Percentiles rank a stretch among this genome's conserved stretches.
phyloP scores from a whole-genome alignment of 2,113 vertebrate genomes.

The Vanacampus margaritifer region DNA sequence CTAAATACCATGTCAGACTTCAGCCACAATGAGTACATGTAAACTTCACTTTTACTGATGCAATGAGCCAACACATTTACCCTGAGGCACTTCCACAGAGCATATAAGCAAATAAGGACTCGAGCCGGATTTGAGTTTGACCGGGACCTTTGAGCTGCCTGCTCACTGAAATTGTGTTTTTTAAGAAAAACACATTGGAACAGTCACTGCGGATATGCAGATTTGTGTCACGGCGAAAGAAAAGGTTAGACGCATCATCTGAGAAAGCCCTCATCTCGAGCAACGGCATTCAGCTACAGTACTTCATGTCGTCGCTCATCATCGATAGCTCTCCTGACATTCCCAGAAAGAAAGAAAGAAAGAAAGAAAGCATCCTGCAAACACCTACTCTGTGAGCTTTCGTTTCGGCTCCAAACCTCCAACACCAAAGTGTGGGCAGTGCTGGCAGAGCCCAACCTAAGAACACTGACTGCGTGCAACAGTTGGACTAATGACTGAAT shows the following conservation, averaged over 20 bases:
- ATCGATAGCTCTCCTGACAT: slow-evolving; percentile 67
- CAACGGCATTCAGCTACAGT: slow-evolving; percentile 50
- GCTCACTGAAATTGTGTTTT: slow-evolving; percentile 46
- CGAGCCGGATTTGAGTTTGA: slow-evolving; percentile 57
- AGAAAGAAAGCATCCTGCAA: slow-evolving; percentile 70
- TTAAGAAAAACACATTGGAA: slow-evolving; percentile 61
- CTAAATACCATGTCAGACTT: slow-evolving; percentile 58
- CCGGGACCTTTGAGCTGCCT: slow-evolving; percentile 64
- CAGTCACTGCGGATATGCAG: slow-evolving; percentile 61
- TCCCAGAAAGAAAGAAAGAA: slow-evolving; percentile 58
- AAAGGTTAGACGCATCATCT: slow-evolving; percentile 72
- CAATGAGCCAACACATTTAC: slow-evolving; percentile 38
- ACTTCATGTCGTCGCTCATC: slow-evolving; percentile 57
- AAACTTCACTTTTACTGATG: slow-evolving; percentile 52
- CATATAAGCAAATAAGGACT: slow-evolving; percentile 49
- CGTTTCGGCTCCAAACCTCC: slow-evolving; percentile 70
- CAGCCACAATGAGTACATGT: slow-evolving; percentile 41
- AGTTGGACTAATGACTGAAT: slow-evolving; percentile 63
- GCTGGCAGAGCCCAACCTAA: slow-evolving; percentile 62
- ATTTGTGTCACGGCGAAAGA: slow-evolving; percentile 50
- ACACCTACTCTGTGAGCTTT: slow-evolving; percentile 74
- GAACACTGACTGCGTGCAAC: slow-evolving; percentile 69
- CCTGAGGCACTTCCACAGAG: slow-evolving; percentile 53
- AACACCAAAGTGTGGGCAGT: slow-evolving; percentile 73
- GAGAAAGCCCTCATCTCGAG: slow-evolving; percentile 48